A percentile compares a stretch with the other conserved stretches of the same genome.
Evolutionary conservation across 2,797 vertebrate genomes (phyloP).

Genomic region (Neosilurus mollespiculum): DNA sequence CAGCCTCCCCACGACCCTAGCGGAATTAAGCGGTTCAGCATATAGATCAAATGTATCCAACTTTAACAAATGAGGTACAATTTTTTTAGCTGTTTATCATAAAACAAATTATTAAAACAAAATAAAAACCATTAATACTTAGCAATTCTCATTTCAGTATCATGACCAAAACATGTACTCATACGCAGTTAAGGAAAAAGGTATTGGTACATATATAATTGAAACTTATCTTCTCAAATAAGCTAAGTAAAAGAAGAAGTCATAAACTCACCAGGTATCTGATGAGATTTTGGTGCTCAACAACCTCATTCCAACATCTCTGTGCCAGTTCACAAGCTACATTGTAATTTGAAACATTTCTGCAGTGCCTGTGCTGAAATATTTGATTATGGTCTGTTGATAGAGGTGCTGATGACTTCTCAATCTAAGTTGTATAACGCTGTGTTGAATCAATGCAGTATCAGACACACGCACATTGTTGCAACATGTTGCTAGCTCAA

Average conservation of each 20-base stretch:
- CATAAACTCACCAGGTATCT: background rate
- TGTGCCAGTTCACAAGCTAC: background rate
- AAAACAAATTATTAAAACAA: too few species aligned
- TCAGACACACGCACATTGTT: background rate
- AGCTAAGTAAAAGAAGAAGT: background rate
- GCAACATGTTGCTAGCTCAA: background rate
- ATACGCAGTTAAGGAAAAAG: too few species aligned
- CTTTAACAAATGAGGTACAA: too few species aligned
- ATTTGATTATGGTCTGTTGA: background rate
- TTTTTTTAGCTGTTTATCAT: too few species aligned
- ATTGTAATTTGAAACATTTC: slow-evolving; percentile 1
- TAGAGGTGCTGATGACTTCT: slow-evolving; percentile 13
- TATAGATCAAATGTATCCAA: too few species aligned
- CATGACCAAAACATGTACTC: too few species aligned
- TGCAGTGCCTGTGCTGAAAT: background rate
- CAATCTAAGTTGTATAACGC: background rate
- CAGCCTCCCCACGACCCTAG: too few species aligned
- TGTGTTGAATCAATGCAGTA: background rate
- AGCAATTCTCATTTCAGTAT: too few species aligned
- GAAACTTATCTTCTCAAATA: too few species aligned
- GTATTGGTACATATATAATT: too few species aligned
- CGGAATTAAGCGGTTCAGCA: too few species aligned
- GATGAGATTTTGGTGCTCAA: background rate
- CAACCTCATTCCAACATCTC: background rate
- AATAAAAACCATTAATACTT: too few species aligned